phyloP scores from a whole-genome alignment of 92 coral and sea anemone genomes.

The Parazoanthus atlanticus region DNA sequence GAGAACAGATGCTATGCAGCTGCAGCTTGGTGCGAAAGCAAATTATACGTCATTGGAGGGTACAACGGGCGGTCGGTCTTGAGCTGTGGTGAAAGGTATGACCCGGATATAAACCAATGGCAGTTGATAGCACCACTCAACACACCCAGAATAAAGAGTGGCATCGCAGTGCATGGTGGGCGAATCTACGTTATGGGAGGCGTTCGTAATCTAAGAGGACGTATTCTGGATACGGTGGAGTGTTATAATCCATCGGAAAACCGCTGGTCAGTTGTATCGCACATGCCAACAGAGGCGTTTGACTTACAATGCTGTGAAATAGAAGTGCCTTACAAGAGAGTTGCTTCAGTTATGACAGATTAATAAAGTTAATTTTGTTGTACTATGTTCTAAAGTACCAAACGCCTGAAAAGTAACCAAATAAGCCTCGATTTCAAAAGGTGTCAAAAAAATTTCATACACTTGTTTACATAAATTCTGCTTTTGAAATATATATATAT shows the following conservation, averaged over 20 bases:
- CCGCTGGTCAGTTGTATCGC: constrained; percentile 69
- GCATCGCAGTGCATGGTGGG: constrained; percentile 74
- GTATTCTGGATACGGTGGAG: constrained; percentile 62
- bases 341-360: constrained; percentile 55
- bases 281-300: constrained; percentile 64
- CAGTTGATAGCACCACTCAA: constrained; percentile 69
- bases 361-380: not conserved
- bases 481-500: no score
- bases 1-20: constrained; percentile 69
- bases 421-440: not conserved
- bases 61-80: constrained; percentile 70
- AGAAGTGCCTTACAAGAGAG: constrained; percentile 60
- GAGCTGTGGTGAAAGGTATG: constrained; percentile 78
- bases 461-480: no score
- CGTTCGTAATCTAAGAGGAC: constrained; percentile 59
- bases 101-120: constrained; percentile 72
- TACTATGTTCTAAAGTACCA: not conserved
- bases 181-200: constrained; percentile 87
- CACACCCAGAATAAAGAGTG: constrained; percentile 75
- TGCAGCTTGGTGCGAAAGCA: constrained; percentile 64
- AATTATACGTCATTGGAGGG: constrained; percentile 86
- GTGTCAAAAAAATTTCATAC: no score
- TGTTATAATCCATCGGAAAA: constrained; percentile 64
- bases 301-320: constrained; percentile 61
- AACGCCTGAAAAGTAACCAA: no score